These are phyloP conservation scores for Naso thynnoides DNA, from an alignment of 2,797 vertebrate species.

Conservation along the genomic window DNA sequence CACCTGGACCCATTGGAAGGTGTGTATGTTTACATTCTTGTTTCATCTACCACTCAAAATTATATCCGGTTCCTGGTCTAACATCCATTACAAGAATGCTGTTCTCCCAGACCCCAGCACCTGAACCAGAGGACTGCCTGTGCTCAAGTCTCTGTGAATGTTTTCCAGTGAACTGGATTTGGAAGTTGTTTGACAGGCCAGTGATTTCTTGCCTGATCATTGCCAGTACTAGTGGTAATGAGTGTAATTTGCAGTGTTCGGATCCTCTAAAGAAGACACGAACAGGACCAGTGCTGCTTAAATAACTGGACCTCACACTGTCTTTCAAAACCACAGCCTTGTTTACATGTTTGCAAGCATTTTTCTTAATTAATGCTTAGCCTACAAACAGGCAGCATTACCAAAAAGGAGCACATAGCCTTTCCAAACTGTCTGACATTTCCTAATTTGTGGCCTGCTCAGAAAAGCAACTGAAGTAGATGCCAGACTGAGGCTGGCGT, in stretches of 20 bases:
- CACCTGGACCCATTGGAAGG: constrained; percentile 78
- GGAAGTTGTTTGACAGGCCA: constrained; percentile 12
- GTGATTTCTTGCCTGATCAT: not conserved
- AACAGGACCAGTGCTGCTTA: not conserved
- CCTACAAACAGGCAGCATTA: not conserved
- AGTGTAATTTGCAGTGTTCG: not conserved
- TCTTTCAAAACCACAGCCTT: not conserved
- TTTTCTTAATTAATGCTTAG: not conserved
- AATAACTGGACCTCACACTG: not conserved
- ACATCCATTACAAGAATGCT: not conserved
- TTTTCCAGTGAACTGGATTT: constrained; percentile 9
- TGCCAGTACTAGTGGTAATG: not conserved
- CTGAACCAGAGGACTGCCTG: not conserved
- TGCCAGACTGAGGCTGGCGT: not conserved
- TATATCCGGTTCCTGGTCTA: not conserved
- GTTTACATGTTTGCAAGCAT: not conserved
- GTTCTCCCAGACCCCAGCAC: not conserved
- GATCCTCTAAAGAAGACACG: not conserved
- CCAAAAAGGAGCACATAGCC: not conserved
- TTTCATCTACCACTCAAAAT: not conserved
- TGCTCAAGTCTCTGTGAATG: not conserved
- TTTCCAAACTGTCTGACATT: not conserved
- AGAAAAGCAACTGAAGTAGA: not conserved
- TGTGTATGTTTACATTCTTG: constrained; percentile 43
- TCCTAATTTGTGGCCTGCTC: not conserved